Evolutionary conservation across 2,113 vertebrate species (phyloP).

Genomic region (Oncorhynchus clarkii): DNA sequence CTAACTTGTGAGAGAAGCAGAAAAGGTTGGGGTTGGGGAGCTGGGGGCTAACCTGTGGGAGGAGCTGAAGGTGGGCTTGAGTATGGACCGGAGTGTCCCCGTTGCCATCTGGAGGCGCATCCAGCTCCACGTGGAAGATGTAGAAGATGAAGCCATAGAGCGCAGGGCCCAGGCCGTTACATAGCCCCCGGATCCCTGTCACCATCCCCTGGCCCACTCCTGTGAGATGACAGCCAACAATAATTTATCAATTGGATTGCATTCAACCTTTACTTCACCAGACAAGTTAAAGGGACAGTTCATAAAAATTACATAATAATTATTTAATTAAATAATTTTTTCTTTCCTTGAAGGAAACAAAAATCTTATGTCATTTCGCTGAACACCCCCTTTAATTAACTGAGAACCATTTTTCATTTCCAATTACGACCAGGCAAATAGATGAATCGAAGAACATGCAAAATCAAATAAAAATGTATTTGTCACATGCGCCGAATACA

Average conservation of each 20-base stretch:
- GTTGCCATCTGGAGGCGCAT: constrained; percentile 72
- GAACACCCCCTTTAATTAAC: neutral
- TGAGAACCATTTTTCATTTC: neutral
- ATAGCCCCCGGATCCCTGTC: constrained; percentile 92
- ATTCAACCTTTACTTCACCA: too few species aligned
- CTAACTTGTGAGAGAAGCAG: neutral
- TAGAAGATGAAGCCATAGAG: constrained; percentile 95
- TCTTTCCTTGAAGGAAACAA: too few species aligned
- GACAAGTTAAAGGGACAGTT: too few species aligned
- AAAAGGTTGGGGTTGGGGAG: neutral
- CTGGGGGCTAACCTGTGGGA: constrained; percentile 31
- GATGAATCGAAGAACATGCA: neutral
- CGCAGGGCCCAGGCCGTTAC: constrained; percentile 92
- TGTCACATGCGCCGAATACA: too few species aligned
- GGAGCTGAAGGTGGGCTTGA: constrained; percentile 60
- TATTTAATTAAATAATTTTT: too few species aligned
- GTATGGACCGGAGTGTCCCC: constrained; percentile 61
- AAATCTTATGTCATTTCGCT: too few species aligned
- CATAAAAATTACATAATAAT: too few species aligned
- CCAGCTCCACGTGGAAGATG: constrained; percentile 90
- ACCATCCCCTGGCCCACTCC: constrained; percentile 95
- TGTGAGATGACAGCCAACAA: constrained; percentile 41
- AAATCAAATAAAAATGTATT: too few species aligned
- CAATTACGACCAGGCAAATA: neutral
- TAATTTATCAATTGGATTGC: neutral